Base-by-base conservation (phyloP, 2,888 invertebrate species). In the Clivina fossor region DNA sequence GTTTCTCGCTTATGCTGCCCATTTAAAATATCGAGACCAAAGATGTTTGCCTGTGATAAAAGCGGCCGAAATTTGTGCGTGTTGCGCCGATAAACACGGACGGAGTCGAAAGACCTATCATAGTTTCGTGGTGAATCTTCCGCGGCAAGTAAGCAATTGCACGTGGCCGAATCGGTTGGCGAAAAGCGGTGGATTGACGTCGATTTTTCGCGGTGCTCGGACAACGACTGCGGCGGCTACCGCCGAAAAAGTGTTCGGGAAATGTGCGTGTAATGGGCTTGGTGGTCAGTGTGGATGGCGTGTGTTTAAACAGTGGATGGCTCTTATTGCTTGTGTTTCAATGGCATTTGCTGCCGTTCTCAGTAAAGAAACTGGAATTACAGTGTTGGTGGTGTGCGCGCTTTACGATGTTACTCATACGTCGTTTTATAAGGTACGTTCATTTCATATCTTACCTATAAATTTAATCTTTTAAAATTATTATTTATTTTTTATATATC, bases 281-380 rank as follows among this genome's bases (percentile, higher is more conserved):
- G 46, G 56, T 55, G 38, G 56, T 60, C 20, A 32, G 54, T 71
- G 69, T 58, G 71, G 69, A 56, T 71, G 70, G 70, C 64, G 58
- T 59, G 67, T 61, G 28, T 63, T 71, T 18, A 73, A 76, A 58
- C 75, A 78, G 64, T 80, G 80, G 80, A 61, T 80, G 63, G 85
- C 82, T 64, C 75, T 90, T 65, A 76, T 78, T 50, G 75, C 81
- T 60, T 80, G 83, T 60, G 73, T 84, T 64, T 62, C 83, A 71
- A 74, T 70, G 75, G 59, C 68, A 77, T 77, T 85, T 37, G 86
- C 88, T 38, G 91, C 93, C 61, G 88, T 95, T 76, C 80, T 97
- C 64, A 92, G 93, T 77, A 97, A 96, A 77, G 97, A 97, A 76
- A 94, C 94, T 47, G 96, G 95, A 49, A 85, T 96, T 68, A 93